Base-by-base conservation (phyloP, 92 coral and sea anemone species). In the Palythoa grandiflora region DNA sequence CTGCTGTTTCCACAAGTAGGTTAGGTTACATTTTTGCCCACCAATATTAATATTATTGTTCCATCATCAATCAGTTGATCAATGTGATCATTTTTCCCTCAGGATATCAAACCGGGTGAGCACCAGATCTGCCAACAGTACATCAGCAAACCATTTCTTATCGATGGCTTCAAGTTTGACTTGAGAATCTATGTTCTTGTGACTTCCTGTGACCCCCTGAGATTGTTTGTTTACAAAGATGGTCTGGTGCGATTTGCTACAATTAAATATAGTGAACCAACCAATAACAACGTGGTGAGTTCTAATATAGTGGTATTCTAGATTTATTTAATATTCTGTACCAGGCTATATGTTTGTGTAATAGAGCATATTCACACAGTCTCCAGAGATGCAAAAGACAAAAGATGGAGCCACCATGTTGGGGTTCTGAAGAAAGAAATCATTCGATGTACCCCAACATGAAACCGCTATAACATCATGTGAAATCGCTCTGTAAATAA, bases 141-240 rank as follows among this genome's bases (percentile, higher is more conserved):
- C 59, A 89, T 95, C 47, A 91, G 96, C 71, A 97, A 97, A 68
- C 99, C 99, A 48, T 95, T 95, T 91, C 98, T 95, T 16, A 97
- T 97, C 51, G 98, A 97, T 86, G 99, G 99, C 75, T 97, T 95
- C 83, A 97, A 97, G 91, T 95, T 97, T 89, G 99, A 97, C 61
- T 83, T 93, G 79, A 88, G 98, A 78, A 94, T 97, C 44, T 97
- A 97, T 80, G 96, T 95, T 75, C 84, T 97, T 68, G 94, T 97
- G 36, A 95, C 99, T 1, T 95, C 99, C 5, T 97, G 98, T 95
- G 98, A 95, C 78, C 99, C 98, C 2, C 90, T 97, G 60, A 91
- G 99, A 38, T 72, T 97, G 71, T 97, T 97, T 92, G 95, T 97
- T 17, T 97, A 95, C 87, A 96, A 97, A 83, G 99, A 97, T 91